Conservation (phyloP, 2,888 invertebrate genomes). For the Rhingia rostrata region DNA sequence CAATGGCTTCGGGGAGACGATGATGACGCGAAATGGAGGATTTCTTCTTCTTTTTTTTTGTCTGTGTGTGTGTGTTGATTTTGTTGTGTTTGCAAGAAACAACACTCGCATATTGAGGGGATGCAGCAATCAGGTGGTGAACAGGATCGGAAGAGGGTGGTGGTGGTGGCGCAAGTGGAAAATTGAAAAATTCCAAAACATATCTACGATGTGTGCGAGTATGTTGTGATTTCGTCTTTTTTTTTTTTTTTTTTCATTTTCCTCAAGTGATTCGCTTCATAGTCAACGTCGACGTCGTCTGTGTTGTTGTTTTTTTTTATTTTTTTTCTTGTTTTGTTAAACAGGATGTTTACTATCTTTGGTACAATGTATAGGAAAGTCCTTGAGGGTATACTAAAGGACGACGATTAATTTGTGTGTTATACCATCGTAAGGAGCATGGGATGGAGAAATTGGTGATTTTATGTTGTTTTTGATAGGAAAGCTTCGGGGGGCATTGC, state of each 20-base stretch:
- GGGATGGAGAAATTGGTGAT: conserved; percentile 36
- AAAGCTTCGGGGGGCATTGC: conserved; percentile 54
- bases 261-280: conserved; percentile 27
- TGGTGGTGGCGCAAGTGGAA: conserved; percentile 46
- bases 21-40: conserved; percentile 6
- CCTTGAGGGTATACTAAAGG: conserved; percentile 65
- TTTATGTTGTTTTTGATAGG: conserved; percentile 51
- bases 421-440: background rate
- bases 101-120: conserved; percentile 6
- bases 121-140: conserved; percentile 3
- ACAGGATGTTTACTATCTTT: conserved; percentile 72
- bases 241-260: conserved; percentile 12
- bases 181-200: conserved; percentile 72
- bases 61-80: too few relatives aligned
- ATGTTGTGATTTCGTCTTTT: conserved; percentile 23
- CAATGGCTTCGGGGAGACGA: conserved; percentile 51
- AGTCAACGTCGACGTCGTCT: conserved; percentile 5
- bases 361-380: conserved; percentile 44
- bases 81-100: conserved; percentile 4
- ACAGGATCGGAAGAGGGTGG: conserved; percentile 1
- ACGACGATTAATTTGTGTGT: conserved; percentile 72
- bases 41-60: background rate
- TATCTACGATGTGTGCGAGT: conserved; percentile 49
- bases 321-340: conserved; percentile 35
- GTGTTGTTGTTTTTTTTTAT: background rate